Percentiles rank a stretch among this genome's conserved stretches.
Conservation (phyloP, 2,797 vertebrate genomes). For the Cryptoprocta ferox region DNA sequence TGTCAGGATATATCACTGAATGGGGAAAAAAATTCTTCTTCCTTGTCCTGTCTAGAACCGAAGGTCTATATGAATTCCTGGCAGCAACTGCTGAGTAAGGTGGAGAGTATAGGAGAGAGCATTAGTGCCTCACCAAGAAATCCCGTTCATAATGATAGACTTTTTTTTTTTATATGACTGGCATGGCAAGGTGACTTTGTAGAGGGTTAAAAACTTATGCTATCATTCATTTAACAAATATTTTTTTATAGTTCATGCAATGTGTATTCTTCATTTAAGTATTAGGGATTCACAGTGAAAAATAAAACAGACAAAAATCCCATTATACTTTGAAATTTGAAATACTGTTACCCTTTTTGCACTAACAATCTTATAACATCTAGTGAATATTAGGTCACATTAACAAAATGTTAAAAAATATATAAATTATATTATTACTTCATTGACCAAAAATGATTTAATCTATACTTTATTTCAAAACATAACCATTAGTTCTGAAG, state of each 20-base stretch:
- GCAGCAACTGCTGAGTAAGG: not conserved
- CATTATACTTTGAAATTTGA: not conserved
- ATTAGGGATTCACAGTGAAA: not conserved
- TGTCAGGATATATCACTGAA: not conserved
- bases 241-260: not conserved
- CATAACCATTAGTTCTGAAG: not conserved
- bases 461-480: not conserved
- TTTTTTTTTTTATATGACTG: not conserved
- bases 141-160: not conserved
- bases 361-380: not conserved
- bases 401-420: constrained; percentile 22
- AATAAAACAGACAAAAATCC: not conserved
- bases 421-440: not conserved
- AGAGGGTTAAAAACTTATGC: not conserved
- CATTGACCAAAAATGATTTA: not conserved
- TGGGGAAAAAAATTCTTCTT: not conserved
- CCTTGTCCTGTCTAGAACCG: not conserved
- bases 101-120: not conserved
- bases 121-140: not conserved
- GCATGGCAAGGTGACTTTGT: not conserved
- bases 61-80: not conserved
- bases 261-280: not conserved
- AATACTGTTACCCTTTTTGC: not conserved
- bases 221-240: not conserved
- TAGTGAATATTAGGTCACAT: not conserved